A percentile compares a stretch with the other conserved stretches of the same genome.
Evolutionary conservation across 1,140 invertebrate species (phyloP).

Genomic region (Drosophila leontia): DNA sequence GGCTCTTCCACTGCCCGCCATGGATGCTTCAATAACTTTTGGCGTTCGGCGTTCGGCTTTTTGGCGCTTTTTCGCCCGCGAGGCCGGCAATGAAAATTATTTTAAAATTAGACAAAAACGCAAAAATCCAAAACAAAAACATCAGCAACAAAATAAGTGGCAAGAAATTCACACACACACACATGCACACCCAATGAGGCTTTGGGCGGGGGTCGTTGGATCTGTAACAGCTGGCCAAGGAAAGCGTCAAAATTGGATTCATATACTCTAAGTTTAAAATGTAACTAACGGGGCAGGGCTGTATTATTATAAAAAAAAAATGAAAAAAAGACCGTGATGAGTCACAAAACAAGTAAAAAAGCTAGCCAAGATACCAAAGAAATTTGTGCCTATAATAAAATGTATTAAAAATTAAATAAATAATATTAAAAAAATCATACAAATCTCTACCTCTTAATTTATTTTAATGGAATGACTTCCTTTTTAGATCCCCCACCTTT

Average conservation of each 20-base stretch:
- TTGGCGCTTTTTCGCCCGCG: constrained; percentile 54
- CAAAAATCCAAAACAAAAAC: constrained; percentile 57
- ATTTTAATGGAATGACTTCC: not conserved
- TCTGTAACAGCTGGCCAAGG: constrained; percentile 51
- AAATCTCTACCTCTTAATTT: not conserved
- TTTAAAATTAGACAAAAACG: constrained; percentile 75
- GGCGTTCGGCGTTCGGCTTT: constrained; percentile 46
- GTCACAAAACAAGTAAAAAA: not conserved
- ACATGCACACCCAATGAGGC: not conserved
- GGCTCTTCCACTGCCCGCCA: constrained; percentile 37
- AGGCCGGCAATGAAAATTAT: constrained; percentile 78
- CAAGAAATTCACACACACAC: constrained; percentile 57
- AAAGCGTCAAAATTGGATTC: not conserved
- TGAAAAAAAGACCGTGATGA: not conserved
- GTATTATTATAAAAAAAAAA: not conserved
- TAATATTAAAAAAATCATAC: too few species aligned
- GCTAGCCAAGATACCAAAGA: not conserved
- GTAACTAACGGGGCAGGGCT: not conserved
- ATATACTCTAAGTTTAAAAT: constrained; percentile 3
- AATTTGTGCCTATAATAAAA: too few species aligned
- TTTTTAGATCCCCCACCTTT: constrained; percentile 32
- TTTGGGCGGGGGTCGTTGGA: constrained; percentile 40
- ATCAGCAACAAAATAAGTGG: constrained; percentile 57
- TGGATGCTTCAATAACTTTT: constrained; percentile 48
- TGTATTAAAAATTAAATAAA: too few species aligned